Conservation (phyloP, 2,888 invertebrate genomes). For the Coelogynopora nodosa region DNA sequence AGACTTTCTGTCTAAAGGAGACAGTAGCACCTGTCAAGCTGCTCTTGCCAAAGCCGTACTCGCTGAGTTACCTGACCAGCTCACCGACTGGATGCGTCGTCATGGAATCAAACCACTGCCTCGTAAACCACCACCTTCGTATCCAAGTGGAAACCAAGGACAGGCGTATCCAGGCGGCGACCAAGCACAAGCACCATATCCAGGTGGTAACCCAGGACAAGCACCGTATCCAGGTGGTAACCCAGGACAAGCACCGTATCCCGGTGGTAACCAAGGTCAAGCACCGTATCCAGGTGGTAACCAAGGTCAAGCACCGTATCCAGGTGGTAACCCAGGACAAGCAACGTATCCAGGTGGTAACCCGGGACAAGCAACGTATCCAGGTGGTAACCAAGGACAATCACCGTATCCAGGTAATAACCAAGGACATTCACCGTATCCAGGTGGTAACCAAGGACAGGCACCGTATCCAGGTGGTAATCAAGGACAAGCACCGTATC, state of each 20-base stretch:
- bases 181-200: conserved; percentile 33
- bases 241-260: background rate
- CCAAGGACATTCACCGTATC: background rate
- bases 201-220: background rate
- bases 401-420: background rate
- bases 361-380: background rate
- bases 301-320: background rate
- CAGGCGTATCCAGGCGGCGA: background rate
- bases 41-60: conserved; percentile 66
- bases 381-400: background rate
- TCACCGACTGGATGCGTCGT: conserved; percentile 56
- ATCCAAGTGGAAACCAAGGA: conserved; percentile 10
- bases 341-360: background rate
- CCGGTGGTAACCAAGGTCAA: background rate
- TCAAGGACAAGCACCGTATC: background rate
- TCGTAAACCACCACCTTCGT: conserved; percentile 50
- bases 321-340: background rate
- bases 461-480: background rate
- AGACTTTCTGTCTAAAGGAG: conserved; percentile 56
- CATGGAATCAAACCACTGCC: conserved; percentile 46
- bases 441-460: background rate
- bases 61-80: conserved; percentile 66
- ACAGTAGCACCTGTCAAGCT: conserved; percentile 58
- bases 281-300: background rate
- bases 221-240: background rate